phyloP scores from a whole-genome alignment of 2,113 vertebrate genomes.

The Pollimyrus isidori region DNA sequence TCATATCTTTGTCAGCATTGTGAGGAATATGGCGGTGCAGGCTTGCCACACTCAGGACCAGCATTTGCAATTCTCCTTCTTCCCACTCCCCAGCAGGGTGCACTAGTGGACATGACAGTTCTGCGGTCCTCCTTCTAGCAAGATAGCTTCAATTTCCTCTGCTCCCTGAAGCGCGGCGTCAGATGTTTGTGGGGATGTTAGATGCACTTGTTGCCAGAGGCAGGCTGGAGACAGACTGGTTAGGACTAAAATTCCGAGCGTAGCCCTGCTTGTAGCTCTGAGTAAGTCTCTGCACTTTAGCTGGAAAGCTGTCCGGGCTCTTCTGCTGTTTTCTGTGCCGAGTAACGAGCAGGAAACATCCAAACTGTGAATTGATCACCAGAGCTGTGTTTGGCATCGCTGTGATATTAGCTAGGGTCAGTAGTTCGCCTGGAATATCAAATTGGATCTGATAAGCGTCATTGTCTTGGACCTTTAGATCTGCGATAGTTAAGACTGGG shows the following conservation, averaged over 20 bases:
- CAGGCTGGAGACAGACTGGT: background rate
- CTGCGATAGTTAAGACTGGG: background rate
- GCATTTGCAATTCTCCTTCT: background rate
- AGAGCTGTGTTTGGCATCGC: background rate
- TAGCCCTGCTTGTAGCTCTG: background rate
- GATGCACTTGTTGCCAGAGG: background rate
- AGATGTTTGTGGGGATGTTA: background rate
- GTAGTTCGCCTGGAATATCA: background rate
- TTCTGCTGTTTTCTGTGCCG: background rate
- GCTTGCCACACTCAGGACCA: background rate
- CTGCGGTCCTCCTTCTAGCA: background rate
- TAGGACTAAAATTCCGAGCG: background rate
- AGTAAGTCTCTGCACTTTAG: background rate
- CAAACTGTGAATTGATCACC: background rate
- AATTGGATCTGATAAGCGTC: background rate
- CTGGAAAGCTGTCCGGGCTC: background rate
- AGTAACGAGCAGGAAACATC: background rate
- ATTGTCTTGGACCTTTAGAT: background rate
- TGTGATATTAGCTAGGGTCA: background rate
- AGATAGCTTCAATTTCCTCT: background rate
- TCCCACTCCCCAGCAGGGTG: background rate
- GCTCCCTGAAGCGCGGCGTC: background rate
- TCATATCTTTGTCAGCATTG: background rate
- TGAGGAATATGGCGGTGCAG: background rate
- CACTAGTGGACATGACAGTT: background rate